Base-by-base conservation (phyloP, 1,140 invertebrate genomes). In the Cydia strobilella region DNA sequence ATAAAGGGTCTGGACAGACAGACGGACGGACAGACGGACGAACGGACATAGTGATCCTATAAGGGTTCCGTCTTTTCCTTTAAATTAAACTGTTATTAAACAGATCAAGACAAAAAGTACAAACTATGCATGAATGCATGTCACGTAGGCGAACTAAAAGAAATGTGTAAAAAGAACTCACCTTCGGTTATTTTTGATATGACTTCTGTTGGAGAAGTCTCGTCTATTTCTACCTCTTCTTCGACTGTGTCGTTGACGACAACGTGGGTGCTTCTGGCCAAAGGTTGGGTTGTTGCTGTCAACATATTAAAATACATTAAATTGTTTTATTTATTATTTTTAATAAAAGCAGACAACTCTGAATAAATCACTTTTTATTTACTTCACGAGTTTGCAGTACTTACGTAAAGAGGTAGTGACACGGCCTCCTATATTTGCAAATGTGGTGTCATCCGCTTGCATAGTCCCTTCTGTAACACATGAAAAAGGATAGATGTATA, bases 221-320 rank as follows among this genome's bases (percentile, higher is more conserved):
- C 89, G 35, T 91, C 88, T 6, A 92, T 92, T 75, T 92, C 89
- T 0, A 80, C 77, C 75, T 90, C 86, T 59, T 92, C 89, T 77
- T 89, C 81, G 0, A 91, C 83, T 0, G 88, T 90, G 75, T 91
- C 90, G 71, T 91, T 88, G 39, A 91, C 84, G 1, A 92, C 81
- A 0, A 90, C 84, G 48, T 91, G 88, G 0, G 90, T 91, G 69
- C 88, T 91, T 25, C 90, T 82, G 0, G 83, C 90, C 39, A 90
- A 73, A 7, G 88, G 90, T 81, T 89, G 87, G 15, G 86, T 88
- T 2, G n/a, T 69, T 31, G 65, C 65, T 69, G 65, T 45, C 5
- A 74, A 31, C 10, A 42, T 12, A 42, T 10, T 2, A 69, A 72
- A 71, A 73, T 73, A 73, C 75, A 73, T 13, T 45, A 39, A 39